These are phyloP conservation scores for Rhombomys opimus DNA, from an alignment of 2,113 vertebrate species.

Conservation along the genomic window DNA sequence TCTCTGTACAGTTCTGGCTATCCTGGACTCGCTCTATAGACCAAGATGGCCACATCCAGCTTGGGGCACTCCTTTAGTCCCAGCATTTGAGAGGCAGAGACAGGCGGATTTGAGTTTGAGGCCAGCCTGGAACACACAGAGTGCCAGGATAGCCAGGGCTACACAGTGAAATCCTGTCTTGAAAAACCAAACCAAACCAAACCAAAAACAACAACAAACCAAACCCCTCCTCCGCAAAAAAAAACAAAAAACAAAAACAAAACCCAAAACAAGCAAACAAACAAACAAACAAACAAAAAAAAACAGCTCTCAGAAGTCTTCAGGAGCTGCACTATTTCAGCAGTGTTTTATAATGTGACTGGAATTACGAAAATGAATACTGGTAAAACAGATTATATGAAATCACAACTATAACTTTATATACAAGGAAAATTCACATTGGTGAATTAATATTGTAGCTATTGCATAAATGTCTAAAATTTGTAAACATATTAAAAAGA, in stretches of 20 bases:
- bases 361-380: conserved; percentile 35
- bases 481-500: conserved; percentile 25
- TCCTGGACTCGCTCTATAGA: too few relatives aligned
- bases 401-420: background rate
- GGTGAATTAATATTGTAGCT: background rate
- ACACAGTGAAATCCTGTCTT: background rate
- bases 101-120: background rate
- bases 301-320: background rate
- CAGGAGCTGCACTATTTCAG: background rate
- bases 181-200: background rate
- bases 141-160: background rate
- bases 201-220: background rate
- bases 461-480: conserved; percentile 9
- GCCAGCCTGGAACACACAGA: background rate
- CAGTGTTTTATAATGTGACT: background rate
- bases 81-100: background rate
- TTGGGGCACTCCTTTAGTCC: background rate
- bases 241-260: too few relatives aligned
- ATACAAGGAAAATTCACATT: background rate
- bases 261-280: too few relatives aligned
- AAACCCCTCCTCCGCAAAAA: too few relatives aligned
- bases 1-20: too few relatives aligned
- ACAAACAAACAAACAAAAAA: background rate
- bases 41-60: too few relatives aligned
- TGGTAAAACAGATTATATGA: conserved; percentile 1